Evolutionary conservation across 2,797 vertebrate genomes (phyloP).

Genomic region (Anisognathus igniventris): DNA sequence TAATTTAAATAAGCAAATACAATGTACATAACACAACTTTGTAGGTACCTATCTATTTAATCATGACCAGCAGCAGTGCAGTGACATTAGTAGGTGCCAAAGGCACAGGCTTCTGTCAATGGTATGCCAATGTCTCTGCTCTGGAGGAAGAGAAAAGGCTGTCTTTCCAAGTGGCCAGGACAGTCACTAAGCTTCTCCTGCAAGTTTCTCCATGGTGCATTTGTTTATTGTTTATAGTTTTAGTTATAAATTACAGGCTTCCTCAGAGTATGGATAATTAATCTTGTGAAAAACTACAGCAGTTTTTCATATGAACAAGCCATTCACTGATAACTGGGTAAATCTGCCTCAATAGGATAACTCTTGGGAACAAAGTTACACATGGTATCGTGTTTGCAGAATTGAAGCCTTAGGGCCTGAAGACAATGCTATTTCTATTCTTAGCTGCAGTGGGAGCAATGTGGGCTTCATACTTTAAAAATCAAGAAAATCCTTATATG

Average conservation of each 20-base stretch:
- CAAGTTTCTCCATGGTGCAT: not conserved
- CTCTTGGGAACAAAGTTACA: constrained; percentile 52
- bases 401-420: constrained; percentile 37
- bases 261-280: constrained; percentile 43
- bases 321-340: constrained; percentile 31
- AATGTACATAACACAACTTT: not conserved
- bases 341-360: constrained; percentile 47
- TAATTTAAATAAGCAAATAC: not conserved
- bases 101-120: not conserved
- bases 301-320: constrained; percentile 27
- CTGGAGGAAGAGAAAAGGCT: not conserved
- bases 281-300: constrained; percentile 25
- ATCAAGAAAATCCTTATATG: constrained; percentile 10
- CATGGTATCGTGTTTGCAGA: constrained; percentile 9
- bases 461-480: constrained; percentile 28
- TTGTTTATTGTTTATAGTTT: constrained; percentile 31
- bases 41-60: not conserved
- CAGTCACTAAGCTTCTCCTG: not conserved
- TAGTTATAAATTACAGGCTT: constrained; percentile 15
- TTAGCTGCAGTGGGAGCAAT: constrained; percentile 9
- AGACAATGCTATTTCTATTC: constrained; percentile 44
- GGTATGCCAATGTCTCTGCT: not conserved
- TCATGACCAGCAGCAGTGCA: not conserved
- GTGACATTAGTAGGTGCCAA: not conserved
- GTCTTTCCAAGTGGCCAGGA: not conserved